phyloP scores from a whole-genome alignment of 2,888 invertebrate genomes.

The Nemurella pictetii region DNA sequence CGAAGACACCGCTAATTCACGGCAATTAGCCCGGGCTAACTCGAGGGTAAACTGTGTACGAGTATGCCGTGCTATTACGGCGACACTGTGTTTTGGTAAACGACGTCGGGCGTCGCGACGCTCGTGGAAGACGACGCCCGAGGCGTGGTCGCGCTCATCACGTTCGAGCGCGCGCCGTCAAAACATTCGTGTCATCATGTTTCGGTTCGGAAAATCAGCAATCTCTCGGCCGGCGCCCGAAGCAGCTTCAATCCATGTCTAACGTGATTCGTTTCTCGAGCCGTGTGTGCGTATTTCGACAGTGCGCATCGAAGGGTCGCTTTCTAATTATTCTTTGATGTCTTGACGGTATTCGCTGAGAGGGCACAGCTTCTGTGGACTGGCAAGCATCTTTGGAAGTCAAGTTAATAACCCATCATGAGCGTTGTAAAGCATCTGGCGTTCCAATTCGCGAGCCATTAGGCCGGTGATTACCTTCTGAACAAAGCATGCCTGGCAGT shows the following conservation, averaged over 20 bases:
- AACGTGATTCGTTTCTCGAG: background rate
- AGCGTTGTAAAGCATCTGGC: background rate
- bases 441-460: background rate
- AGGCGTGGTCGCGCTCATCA: background rate
- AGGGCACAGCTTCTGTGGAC: background rate
- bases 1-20: background rate
- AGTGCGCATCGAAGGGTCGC: background rate
- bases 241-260: background rate
- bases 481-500: background rate
- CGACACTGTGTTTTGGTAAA: background rate
- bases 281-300: background rate
- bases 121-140: background rate
- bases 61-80: background rate
- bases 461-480: background rate
- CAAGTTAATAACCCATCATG: background rate
- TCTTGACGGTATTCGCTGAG: background rate
- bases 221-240: background rate
- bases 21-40: background rate
- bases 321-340: background rate
- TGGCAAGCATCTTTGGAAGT: background rate
- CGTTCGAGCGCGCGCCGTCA: background rate
- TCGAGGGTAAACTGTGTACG: background rate
- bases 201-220: background rate
- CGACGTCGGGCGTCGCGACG: background rate
- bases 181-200: background rate